These are phyloP conservation scores for Tachysurus fulvidraco DNA, from an alignment of 2,113 vertebrate genomes.

Conservation along the genomic window DNA sequence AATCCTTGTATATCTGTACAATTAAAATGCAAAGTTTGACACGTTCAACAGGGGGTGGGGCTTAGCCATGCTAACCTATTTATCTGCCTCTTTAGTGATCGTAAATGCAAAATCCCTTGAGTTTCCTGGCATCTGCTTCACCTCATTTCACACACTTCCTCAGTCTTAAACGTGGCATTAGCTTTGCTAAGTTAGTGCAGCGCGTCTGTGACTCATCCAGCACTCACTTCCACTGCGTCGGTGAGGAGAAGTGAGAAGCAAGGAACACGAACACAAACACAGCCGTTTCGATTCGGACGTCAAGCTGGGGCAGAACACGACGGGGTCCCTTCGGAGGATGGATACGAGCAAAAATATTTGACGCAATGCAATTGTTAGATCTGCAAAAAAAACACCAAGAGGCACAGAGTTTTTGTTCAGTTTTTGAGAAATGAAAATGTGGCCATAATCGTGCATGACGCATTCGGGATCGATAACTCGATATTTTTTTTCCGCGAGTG, in stretches of 20 bases:
- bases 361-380: not conserved
- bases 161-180: slow-evolving; percentile 25
- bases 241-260: slow-evolving; percentile 16
- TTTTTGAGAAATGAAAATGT: not conserved
- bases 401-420: not conserved
- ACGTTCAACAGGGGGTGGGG: not conserved
- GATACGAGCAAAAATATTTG: not conserved
- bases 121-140: slow-evolving; percentile 32
- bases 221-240: slow-evolving; percentile 4
- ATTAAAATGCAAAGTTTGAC: not conserved
- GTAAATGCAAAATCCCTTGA: not conserved
- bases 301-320: slow-evolving; percentile 38
- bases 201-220: not conserved
- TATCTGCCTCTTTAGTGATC: not conserved
- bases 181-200: slow-evolving; percentile 37
- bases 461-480: slow-evolving; percentile 31
- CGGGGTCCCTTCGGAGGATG: slow-evolving; percentile 19
- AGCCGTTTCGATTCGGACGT: slow-evolving; percentile 47
- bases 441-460: slow-evolving; percentile 14
- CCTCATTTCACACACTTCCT: slow-evolving; percentile 18
- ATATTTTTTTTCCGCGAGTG: not conserved
- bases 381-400: not conserved
- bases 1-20: not conserved
- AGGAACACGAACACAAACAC: slow-evolving; percentile 44
- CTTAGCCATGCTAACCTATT: not conserved